Evolutionary conservation across 2,797 vertebrate species (phyloP), one percentile per base, ranked within the genome.

Genomic region (Iguana delicatissima): DNA sequence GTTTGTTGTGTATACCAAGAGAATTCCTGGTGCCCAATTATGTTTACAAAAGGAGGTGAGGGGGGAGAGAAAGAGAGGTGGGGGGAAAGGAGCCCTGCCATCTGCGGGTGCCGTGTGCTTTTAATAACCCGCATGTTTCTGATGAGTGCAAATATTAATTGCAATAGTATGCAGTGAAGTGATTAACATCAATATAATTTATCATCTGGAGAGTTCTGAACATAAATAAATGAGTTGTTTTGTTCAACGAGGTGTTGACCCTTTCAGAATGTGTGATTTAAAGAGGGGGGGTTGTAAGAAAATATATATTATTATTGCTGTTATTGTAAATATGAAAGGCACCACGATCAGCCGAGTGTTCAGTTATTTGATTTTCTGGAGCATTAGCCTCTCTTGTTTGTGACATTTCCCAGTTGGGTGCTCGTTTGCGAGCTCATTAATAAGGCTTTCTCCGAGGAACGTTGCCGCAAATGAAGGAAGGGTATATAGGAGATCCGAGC

Each of bases 391-490:
- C 97, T 97, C 96, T 97, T 96, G 96, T 97, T 98, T 96, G 96
- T 97, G 97, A 96, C 97, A 96, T 97, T 97, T 97, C 97, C 97
- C 97, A 97, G 96, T 96, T 96, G 97, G 96, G 96, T 97, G 97
- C 97, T 98, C 92, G 92, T 97, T 98, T 97, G 97, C 95, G 94
- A 97, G 97, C 96, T 98, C 97, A 94, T 97, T 98, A 97, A 96
- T 96, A 96, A 96, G 96, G 94, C 95, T 97, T 97, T 96, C 96
- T 97, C 80, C 0, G 91, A 97, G 96, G 96, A 95, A 85, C 6
- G 38, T 89, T 86, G 93, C 93, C 84, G 96, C 93, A 94, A 96
- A 94, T 0, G 69, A 55, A 24, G 95, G 95, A 91, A 93, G 0
- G 73, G 20, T 12, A 69, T 84, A 14, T 69, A 6, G 76, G 24